These are phyloP conservation scores for Antechinus flavipes DNA, from an alignment of 2,113 vertebrate species.

Conservation along the genomic window DNA sequence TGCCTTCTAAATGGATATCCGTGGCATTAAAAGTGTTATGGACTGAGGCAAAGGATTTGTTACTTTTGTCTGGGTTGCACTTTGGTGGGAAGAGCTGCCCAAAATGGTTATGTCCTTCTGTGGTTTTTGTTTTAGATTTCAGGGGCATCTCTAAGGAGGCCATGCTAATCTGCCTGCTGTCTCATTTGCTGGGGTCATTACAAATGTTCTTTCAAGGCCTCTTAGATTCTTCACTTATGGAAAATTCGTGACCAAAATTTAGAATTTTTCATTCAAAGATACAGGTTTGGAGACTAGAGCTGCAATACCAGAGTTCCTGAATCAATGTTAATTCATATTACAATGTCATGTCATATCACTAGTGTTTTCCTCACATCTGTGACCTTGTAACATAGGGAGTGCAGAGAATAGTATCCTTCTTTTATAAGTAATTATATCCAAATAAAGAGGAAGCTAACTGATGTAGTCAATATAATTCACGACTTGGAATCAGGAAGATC, in stretches of 20 bases:
- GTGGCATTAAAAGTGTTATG: background rate
- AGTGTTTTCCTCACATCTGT: background rate
- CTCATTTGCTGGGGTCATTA: background rate
- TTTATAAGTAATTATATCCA: background rate
- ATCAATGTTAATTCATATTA: background rate
- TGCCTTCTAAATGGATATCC: background rate
- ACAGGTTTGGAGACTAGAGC: background rate
- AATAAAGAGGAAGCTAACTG: background rate
- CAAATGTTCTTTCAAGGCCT: background rate
- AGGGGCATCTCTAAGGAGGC: background rate
- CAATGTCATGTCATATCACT: background rate
- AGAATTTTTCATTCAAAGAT: background rate
- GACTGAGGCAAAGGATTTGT: background rate
- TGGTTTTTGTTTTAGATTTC: background rate
- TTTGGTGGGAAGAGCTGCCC: background rate
- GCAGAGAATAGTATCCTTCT: background rate
- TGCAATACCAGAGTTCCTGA: background rate
- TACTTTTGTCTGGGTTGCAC: background rate
- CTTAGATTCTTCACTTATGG: background rate
- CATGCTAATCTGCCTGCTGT: background rate
- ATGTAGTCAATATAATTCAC: background rate
- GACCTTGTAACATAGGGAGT: background rate
- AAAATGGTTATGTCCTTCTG: background rate
- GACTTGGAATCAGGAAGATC: background rate
- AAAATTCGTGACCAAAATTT: background rate